phyloP scores from a whole-genome alignment of 2,113 vertebrate species.

The Oophaga pumilio region DNA sequence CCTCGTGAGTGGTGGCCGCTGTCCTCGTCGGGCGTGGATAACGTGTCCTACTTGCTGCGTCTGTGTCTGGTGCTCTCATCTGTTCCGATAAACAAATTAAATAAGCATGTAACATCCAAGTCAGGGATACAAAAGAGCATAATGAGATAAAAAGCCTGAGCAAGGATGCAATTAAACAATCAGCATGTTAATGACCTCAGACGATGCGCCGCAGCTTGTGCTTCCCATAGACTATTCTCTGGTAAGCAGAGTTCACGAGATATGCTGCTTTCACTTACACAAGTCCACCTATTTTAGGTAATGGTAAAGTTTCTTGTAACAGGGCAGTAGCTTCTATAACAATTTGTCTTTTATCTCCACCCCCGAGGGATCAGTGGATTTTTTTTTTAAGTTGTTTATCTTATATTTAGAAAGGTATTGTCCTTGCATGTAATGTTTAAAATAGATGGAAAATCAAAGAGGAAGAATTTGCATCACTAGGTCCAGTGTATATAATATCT shows the following conservation, averaged over 20 bases:
- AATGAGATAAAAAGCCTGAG: background rate
- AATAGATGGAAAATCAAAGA: too few relatives aligned
- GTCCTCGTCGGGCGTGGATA: background rate
- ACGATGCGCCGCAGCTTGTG: background rate
- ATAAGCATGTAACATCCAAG: background rate
- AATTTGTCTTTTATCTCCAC: background rate
- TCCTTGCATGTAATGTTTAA: too few relatives aligned
- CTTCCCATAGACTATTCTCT: background rate
- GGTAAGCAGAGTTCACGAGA: background rate
- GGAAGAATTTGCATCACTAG: too few relatives aligned
- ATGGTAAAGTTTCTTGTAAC: too few relatives aligned
- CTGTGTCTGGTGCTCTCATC: conserved; percentile 4
- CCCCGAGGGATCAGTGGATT: too few relatives aligned
- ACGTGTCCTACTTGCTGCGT: background rate
- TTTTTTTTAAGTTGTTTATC: too few relatives aligned
- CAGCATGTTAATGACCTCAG: background rate
- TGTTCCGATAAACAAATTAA: conserved; percentile 10
- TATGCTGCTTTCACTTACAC: background rate
- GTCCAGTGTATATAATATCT: too few relatives aligned
- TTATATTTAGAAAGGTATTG: too few relatives aligned
- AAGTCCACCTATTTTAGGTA: background rate
- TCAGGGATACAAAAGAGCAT: background rate
- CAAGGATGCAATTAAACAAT: conserved; percentile 33
- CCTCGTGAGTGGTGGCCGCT: background rate
- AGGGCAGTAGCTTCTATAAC: background rate